A percentile compares a stretch with the other conserved stretches of the same genome.
Conservation (phyloP, 2,113 vertebrate genomes). For the Hyperoodon ampullatus region DNA sequence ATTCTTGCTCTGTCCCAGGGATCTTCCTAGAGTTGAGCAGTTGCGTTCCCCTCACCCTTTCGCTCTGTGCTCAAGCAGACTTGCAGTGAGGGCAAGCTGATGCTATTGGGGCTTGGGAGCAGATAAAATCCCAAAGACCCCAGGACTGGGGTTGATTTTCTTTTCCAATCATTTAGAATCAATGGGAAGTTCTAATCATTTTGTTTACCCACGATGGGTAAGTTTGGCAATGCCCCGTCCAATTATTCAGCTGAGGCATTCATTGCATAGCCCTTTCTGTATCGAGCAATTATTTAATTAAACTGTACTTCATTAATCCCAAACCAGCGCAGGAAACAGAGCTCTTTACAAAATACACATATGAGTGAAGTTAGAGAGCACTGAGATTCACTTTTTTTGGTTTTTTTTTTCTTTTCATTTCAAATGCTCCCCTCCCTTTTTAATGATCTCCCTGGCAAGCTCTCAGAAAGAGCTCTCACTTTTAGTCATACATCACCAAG, state of each 20-base stretch:
- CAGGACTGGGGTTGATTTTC: conserved; percentile 63
- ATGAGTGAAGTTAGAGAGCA: conserved; percentile 71
- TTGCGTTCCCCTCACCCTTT: conserved; percentile 54
- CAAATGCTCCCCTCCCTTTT: conserved; percentile 69
- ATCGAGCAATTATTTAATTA: conserved; percentile 88
- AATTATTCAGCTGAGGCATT: conserved; percentile 82
- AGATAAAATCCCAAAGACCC: conserved; percentile 65
- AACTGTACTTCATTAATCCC: conserved; percentile 86
- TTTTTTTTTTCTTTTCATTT: conserved; percentile 58
- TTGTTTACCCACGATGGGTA: conserved; percentile 82
- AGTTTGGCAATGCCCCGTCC: conserved; percentile 77
- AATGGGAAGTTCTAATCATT: conserved; percentile 82
- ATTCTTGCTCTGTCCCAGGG: background rate
- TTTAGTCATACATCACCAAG: conserved; percentile 78
- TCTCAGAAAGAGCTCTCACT: conserved; percentile 75
- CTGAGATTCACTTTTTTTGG: conserved; percentile 55
- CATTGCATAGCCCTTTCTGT: conserved; percentile 77
- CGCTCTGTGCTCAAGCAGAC: conserved; percentile 49
- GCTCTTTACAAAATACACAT: conserved; percentile 67
- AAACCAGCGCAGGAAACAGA: conserved; percentile 75
- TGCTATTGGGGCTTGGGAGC: conserved; percentile 2
- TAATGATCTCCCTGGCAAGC: conserved; percentile 82
- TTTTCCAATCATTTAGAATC: conserved; percentile 70
- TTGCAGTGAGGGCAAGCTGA: conserved; percentile 26
- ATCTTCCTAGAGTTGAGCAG: conserved; percentile 48